Base-by-base conservation (phyloP, 1,140 invertebrate genomes). In the Macrotrachela quadricornifera region DNA sequence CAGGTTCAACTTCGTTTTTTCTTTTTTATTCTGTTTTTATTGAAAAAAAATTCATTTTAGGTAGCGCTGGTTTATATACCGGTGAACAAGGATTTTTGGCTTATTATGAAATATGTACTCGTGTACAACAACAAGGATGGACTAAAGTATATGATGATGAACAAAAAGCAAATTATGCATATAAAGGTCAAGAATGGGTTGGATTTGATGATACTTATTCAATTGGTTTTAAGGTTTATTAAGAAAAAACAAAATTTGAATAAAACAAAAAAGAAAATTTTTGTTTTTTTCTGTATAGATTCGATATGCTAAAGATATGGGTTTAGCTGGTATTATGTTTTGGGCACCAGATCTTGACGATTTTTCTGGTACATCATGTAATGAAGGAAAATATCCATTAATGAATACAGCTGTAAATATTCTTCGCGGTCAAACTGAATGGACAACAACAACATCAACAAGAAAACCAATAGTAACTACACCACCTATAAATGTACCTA, bases 141-240 rank as follows among this genome's bases (percentile, higher is more conserved):
- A 49, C 46, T 17, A 54, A 37, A 49, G 15, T 17, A 44, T 54
- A 39, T 44, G 48, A 50, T 55, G 16, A 30, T 39, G 48, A 46
- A 37, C 54, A 55, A 14, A 30, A 46, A 42, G 54, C 46, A 18
- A 85, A 85, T 0, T 85, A 83, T 61, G 83, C 84, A 11, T 85
- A 75, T 63, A 80, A 78, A 57, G 81, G 76, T 17, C 80, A 86
- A 64, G 83, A 88, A 68, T 91, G 85, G 86, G 85, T 92, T n/a
- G 83, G 85, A 1, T 92, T 86, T 62, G 86, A 92, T 63, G 85
- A 91, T 62, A 78, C 40, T 1, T 37, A 17, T 14, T 61, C 60
- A 46, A 21, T 61, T 2, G 30, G 21, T 15, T 48, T 54, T n/a
- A 63, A 63, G 53, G 60, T 88, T 71, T 65, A 57, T 18, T 30